Percentiles rank a stretch among this genome's conserved stretches.
phyloP scores from a whole-genome alignment of 1,140 invertebrate species.

The Thaumetopoea pityocampa region DNA sequence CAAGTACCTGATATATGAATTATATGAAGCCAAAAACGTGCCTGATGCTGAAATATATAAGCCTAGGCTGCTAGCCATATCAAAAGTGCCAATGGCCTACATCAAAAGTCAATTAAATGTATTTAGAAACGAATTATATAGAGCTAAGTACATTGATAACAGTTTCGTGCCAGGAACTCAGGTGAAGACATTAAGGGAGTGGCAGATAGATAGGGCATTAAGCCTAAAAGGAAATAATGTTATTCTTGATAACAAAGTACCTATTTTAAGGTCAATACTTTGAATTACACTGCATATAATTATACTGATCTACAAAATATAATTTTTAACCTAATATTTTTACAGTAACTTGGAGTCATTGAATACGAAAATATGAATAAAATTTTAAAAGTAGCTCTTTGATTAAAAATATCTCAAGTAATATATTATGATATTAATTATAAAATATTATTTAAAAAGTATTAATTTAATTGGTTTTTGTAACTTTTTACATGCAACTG shows the following conservation, averaged over 20 bases:
- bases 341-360: too few species aligned
- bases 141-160: constrained; percentile 47
- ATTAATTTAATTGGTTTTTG: too few species aligned
- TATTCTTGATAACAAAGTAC: constrained; percentile 21
- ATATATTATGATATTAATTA: too few species aligned
- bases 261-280: constrained; percentile 27
- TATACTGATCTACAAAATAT: not conserved
- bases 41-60: constrained; percentile 28
- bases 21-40: constrained; percentile 49
- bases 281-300: not conserved
- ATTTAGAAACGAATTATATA: constrained; percentile 47
- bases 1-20: constrained; percentile 50
- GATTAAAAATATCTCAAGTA: too few species aligned
- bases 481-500: too few species aligned
- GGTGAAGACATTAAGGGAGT: constrained; percentile 53
- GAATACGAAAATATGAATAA: too few species aligned
- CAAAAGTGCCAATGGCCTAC: constrained; percentile 52
- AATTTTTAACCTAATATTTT: too few species aligned
- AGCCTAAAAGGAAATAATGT: constrained; percentile 13
- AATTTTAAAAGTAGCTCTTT: too few species aligned
- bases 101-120: constrained; percentile 49
- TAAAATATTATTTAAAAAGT: too few species aligned
- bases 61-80: constrained; percentile 46
- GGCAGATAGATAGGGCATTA: constrained; percentile 53
- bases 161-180: constrained; percentile 49